Evolutionary conservation across 2,888 invertebrate species (phyloP).

Genomic region (Deilephila porcellus): DNA sequence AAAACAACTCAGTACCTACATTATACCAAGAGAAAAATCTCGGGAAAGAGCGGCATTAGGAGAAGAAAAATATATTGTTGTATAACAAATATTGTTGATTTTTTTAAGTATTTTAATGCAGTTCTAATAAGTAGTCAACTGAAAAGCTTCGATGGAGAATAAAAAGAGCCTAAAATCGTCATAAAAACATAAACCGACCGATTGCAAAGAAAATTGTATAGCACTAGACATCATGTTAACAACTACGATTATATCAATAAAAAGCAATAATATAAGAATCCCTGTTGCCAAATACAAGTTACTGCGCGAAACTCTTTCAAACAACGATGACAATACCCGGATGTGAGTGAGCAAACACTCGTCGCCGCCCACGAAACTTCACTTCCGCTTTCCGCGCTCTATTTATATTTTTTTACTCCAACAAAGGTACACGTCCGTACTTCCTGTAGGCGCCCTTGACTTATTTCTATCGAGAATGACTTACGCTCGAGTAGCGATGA

Average conservation of each 20-base stretch:
- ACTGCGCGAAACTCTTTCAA: neutral
- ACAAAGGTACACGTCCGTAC: neutral
- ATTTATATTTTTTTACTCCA: neutral
- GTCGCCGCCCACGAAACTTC: neutral
- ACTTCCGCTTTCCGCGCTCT: neutral
- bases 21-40: too few species aligned
- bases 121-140: too few species aligned
- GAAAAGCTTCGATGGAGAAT: too few species aligned
- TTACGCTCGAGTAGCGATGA: neutral
- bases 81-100: too few species aligned
- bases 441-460: constrained; percentile 5
- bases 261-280: neutral
- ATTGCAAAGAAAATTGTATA: too few species aligned
- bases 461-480: neutral
- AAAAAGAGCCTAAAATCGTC: too few species aligned
- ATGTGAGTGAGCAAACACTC: constrained; percentile 11
- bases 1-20: neutral
- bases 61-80: neutral
- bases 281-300: neutral
- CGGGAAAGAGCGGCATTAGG: neutral
- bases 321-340: constrained; percentile 8
- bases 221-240: too few species aligned
- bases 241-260: too few species aligned
- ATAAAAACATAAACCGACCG: too few species aligned
- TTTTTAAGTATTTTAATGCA: too few species aligned